A percentile compares a stretch with the other conserved stretches of the same genome.
Conservation (phyloP, 2,797 vertebrate species). For the Darevskia mixta region DNA sequence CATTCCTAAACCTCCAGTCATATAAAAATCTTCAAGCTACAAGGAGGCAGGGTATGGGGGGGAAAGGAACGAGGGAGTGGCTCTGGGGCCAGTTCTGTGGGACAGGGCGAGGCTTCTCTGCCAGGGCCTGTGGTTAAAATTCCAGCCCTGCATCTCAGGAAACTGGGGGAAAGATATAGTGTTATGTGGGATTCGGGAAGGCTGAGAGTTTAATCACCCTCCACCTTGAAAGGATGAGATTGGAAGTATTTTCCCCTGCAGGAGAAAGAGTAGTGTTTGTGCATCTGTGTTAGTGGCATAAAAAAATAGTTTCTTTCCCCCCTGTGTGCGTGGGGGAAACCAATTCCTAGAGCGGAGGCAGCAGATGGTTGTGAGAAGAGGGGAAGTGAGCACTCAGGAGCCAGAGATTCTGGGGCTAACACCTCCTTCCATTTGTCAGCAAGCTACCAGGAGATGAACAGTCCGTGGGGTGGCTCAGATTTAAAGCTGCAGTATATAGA, state of each 20-base stretch:
- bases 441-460: too few species aligned
- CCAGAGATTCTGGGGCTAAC: not conserved
- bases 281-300: not conserved
- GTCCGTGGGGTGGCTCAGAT: not conserved
- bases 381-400: fast-evolving
- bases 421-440: not conserved
- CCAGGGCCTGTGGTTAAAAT: not conserved
- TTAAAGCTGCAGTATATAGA: too few species aligned
- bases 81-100: not conserved
- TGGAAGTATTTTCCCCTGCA: not conserved
- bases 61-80: too few species aligned
- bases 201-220: too few species aligned
- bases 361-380: not conserved
- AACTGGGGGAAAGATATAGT: not conserved
- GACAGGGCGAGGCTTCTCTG: not conserved
- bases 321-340: not conserved
- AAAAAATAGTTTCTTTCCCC: too few species aligned
- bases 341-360: not conserved
- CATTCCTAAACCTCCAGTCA: not conserved
- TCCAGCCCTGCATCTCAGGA: not conserved
- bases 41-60: not conserved
- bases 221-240: not conserved
- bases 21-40: slow-evolving; percentile 11
- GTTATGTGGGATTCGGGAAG: not conserved
- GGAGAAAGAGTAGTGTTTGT: not conserved